Evolutionary conservation across 2,888 invertebrate species (phyloP).

Genomic region (Venusia cambrica): DNA sequence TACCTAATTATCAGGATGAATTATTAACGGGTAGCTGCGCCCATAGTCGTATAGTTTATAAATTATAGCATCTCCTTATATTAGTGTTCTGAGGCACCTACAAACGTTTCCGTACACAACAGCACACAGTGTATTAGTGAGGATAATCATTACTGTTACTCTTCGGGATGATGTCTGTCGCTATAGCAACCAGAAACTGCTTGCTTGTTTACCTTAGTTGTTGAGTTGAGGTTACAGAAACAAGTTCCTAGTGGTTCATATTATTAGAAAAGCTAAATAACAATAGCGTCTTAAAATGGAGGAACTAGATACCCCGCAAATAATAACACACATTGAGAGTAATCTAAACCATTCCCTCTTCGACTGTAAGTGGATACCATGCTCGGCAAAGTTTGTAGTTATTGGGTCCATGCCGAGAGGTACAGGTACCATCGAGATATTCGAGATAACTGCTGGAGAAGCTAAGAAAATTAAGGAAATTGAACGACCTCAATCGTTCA

Average conservation of each 20-base stretch:
- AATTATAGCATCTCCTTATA: too few relatives aligned
- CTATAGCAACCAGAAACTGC: conserved; percentile 48
- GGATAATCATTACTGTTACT: too few relatives aligned
- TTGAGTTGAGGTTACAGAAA: conserved; percentile 40
- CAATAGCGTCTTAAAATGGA: conserved; percentile 42
- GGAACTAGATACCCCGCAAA: conserved; percentile 88
- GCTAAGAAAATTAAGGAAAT: conserved; percentile 85
- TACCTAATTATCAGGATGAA: too few relatives aligned
- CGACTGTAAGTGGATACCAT: conserved; percentile 97
- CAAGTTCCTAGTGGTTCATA: background rate
- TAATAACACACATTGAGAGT: conserved; percentile 93
- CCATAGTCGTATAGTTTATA: too few relatives aligned
- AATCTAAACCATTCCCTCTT: conserved; percentile 91
- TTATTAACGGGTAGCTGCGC: too few relatives aligned
- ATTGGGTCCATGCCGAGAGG: conserved; percentile 93
- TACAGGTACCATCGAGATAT: conserved; percentile 91
- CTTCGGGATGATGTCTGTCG: conserved; percentile 34
- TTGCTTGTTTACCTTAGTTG: conserved; percentile 29
- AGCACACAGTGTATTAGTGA: too few relatives aligned
- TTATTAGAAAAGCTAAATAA: background rate
- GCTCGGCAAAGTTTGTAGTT: conserved; percentile 94
- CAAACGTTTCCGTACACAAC: too few relatives aligned
- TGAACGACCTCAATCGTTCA: conserved; percentile 91
- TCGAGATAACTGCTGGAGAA: conserved; percentile 88
- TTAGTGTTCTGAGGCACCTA: too few relatives aligned